A percentile compares a stretch with the other conserved stretches of the same genome.
These are phyloP conservation scores for Pygoscelis antarcticus DNA, from an alignment of 2,113 vertebrate genomes.

Conservation along the genomic window DNA sequence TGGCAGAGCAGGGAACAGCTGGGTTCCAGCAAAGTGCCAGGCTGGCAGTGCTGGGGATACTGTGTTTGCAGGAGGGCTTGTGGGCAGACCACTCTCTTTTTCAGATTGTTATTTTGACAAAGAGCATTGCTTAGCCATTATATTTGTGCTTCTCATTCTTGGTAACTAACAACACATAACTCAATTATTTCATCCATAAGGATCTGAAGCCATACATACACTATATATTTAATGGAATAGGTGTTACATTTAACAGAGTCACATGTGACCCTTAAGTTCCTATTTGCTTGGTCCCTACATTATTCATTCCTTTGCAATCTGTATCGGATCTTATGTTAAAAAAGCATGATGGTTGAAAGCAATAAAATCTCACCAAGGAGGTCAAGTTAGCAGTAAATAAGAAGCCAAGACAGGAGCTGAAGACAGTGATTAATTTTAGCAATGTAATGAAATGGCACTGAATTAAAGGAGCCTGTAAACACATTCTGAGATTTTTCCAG, in stretches of 20 bases:
- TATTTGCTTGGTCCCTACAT: background rate
- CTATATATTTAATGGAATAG: background rate
- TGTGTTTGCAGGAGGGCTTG: background rate
- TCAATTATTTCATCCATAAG: background rate
- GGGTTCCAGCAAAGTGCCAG: background rate
- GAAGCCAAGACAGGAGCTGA: slow-evolving; percentile 8
- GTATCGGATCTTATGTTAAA: background rate
- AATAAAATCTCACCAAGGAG: slow-evolving; percentile 36
- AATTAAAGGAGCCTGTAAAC: slow-evolving; percentile 28
- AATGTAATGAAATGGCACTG: slow-evolving; percentile 2
- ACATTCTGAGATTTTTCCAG: background rate
- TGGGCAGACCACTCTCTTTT: background rate
- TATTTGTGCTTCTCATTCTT: background rate
- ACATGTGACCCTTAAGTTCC: background rate
- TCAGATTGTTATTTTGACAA: background rate
- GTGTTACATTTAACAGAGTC: background rate
- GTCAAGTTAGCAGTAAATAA: slow-evolving; percentile 48
- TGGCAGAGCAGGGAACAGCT: background rate
- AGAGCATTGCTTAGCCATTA: background rate
- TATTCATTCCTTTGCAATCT: slow-evolving; percentile 3
- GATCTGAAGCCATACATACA: background rate
- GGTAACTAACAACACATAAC: background rate
- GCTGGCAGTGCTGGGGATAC: background rate
- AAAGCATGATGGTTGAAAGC: background rate
- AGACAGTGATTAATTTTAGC: slow-evolving; percentile 46